Evolutionary conservation across 2,888 invertebrate genomes (phyloP).

Genomic region (Temnothorax ravouxi): DNA sequence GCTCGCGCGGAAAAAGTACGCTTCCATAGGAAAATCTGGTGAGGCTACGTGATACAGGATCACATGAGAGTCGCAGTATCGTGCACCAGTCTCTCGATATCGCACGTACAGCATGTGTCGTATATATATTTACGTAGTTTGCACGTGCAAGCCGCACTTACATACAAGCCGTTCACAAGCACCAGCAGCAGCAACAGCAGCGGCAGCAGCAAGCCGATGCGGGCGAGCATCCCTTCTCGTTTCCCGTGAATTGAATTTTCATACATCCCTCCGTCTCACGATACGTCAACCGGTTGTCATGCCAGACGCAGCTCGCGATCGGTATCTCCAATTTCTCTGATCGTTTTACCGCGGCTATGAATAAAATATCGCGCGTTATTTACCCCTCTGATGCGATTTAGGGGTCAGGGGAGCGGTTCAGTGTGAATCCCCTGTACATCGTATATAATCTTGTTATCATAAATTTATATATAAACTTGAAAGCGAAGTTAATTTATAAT

Average conservation of each 20-base stretch:
- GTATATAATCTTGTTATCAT: background rate
- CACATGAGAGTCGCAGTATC: constrained; percentile 15
- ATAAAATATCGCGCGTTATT: constrained; percentile 73
- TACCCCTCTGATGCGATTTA: constrained; percentile 47
- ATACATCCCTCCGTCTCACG: constrained; percentile 58
- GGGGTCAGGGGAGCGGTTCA: background rate
- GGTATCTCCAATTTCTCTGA: constrained; percentile 71
- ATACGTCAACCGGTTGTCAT: constrained; percentile 60
- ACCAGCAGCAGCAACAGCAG: constrained; percentile 25
- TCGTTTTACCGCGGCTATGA: constrained; percentile 68
- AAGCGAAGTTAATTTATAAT: background rate
- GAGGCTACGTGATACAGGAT: constrained; percentile 38
- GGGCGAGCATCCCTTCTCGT: constrained; percentile 44
- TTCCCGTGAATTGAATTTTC: constrained; percentile 72
- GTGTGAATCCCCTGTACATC: background rate
- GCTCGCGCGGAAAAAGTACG: constrained; percentile 31
- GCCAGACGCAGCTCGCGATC: constrained; percentile 57
- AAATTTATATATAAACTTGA: background rate
- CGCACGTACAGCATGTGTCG: constrained; percentile 27
- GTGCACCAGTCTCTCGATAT: constrained; percentile 39
- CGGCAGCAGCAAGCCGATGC: constrained; percentile 53
- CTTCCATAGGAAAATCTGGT: constrained; percentile 36
- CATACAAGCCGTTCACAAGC: constrained; percentile 1
- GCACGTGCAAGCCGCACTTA: constrained; percentile 50
- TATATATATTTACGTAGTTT: constrained; percentile 54